These are phyloP conservation scores for Anisognathus igniventris DNA, from an alignment of 2,797 vertebrate genomes.

Conservation along the genomic window DNA sequence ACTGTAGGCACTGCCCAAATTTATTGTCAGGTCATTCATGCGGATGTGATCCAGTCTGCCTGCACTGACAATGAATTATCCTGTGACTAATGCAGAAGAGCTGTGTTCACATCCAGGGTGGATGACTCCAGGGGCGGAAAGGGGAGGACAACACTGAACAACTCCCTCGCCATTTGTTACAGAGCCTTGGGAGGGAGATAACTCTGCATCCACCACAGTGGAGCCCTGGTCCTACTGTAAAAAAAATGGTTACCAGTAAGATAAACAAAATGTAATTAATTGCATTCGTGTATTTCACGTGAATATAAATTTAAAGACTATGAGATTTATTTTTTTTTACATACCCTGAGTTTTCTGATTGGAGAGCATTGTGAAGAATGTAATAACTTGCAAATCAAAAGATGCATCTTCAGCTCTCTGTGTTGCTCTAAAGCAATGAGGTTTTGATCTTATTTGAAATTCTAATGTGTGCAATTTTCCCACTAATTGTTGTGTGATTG, in stretches of 20 bases:
- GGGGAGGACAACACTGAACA: neutral
- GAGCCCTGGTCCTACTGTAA: neutral
- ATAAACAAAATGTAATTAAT: neutral
- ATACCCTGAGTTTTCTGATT: neutral
- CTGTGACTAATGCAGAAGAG: neutral
- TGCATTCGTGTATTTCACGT: neutral
- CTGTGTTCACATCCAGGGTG: neutral
- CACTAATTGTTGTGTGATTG: neutral
- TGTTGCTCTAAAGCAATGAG: neutral
- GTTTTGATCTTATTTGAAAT: neutral
- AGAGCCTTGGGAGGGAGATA: neutral
- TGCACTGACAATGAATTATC: neutral
- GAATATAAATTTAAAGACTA: neutral
- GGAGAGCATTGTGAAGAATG: neutral
- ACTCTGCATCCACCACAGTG: fast-evolving
- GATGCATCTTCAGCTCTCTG: neutral
- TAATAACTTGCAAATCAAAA: neutral
- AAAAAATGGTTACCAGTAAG: neutral
- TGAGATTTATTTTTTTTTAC: neutral
- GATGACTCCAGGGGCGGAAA: neutral
- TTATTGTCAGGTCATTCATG: neutral
- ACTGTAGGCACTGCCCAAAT: neutral
- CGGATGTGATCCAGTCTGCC: neutral
- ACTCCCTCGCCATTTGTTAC: neutral
- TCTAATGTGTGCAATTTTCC: fast-evolving